Evolutionary conservation across 2,888 invertebrate species (phyloP).

Genomic region (Eupithecia dodoneata): DNA sequence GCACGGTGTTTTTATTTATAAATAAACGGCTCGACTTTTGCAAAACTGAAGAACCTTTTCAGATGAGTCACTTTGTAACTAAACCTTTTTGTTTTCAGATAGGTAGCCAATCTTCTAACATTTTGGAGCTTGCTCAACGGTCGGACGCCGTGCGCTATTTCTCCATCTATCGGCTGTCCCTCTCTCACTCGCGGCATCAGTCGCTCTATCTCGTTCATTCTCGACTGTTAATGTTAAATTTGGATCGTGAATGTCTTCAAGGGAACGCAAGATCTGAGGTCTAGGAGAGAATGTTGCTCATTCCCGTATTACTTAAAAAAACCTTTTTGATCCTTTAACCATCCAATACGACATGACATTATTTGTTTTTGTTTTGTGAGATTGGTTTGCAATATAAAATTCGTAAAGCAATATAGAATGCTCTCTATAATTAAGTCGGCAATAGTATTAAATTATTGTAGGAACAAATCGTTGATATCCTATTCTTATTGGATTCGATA

Average conservation of each 20-base stretch:
- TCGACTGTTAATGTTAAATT: conserved; percentile 62
- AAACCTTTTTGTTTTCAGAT: conserved; percentile 52
- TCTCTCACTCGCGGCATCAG: conserved; percentile 70
- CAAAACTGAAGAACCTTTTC: neutral
- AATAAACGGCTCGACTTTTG: too few species aligned
- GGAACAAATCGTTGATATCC: conserved; percentile 31
- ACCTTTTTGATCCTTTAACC: conserved; percentile 56
- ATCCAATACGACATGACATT: conserved; percentile 77
- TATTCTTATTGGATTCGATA: conserved; percentile 32
- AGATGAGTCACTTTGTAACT: neutral
- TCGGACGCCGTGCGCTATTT: conserved; percentile 52
- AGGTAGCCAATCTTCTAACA: conserved; percentile 58
- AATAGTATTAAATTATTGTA: conserved; percentile 23
- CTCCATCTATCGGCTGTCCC: conserved; percentile 74
- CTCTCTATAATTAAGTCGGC: neutral
- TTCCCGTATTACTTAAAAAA: conserved; percentile 52
- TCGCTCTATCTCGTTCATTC: conserved; percentile 70
- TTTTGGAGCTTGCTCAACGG: conserved; percentile 60
- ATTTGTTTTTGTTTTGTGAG: conserved; percentile 52
- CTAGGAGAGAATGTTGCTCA: conserved; percentile 55
- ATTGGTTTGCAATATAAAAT: conserved; percentile 50
- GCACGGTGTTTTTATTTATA: too few species aligned
- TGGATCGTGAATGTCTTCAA: conserved; percentile 52
- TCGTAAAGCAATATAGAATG: conserved; percentile 6
- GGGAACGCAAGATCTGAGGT: conserved; percentile 47